A percentile compares a stretch with the other conserved stretches of the same genome.
These are phyloP conservation scores for Dichetophora obliterata DNA, from an alignment of 2,888 invertebrate species.

Conservation along the genomic window DNA sequence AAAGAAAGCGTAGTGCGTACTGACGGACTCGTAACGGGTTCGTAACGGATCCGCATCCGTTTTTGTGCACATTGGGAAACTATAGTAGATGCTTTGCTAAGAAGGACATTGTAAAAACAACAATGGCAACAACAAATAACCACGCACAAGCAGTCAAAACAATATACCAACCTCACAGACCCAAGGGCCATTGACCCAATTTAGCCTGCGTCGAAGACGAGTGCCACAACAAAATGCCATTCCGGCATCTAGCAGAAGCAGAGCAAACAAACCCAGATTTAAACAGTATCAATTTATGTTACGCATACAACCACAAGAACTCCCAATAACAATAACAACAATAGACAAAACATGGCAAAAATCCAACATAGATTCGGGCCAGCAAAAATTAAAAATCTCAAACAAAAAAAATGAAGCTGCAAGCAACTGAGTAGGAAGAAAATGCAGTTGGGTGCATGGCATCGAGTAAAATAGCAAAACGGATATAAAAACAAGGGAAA, in stretches of 20 bases:
- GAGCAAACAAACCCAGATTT: neutral
- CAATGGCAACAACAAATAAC: neutral
- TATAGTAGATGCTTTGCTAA: neutral
- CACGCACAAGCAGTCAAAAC: neutral
- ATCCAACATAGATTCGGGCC: slow-evolving; percentile 3
- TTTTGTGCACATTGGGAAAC: no score
- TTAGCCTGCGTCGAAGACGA: neutral
- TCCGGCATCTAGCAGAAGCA: neutral
- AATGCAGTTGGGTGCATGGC: neutral
- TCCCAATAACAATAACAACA: neutral
- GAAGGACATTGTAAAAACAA: neutral
- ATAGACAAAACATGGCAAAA: slow-evolving; percentile 21
- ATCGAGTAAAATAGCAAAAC: neutral
- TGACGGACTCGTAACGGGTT: no score
- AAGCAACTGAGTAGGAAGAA: slow-evolving; percentile 12
- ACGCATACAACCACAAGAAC: neutral
- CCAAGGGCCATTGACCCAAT: neutral
- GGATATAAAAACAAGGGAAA: neutral
- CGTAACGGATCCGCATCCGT: no score
- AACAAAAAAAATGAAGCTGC: neutral
- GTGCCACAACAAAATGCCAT: neutral
- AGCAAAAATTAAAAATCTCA: slow-evolving; percentile 12
- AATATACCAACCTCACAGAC: neutral
- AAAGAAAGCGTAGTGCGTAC: no score
- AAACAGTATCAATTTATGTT: slow-evolving; percentile 16